Evolutionary conservation across 2,113 vertebrate genomes (phyloP), one percentile per base, ranked within the genome.

Genomic region (Phaethon lepturus): DNA sequence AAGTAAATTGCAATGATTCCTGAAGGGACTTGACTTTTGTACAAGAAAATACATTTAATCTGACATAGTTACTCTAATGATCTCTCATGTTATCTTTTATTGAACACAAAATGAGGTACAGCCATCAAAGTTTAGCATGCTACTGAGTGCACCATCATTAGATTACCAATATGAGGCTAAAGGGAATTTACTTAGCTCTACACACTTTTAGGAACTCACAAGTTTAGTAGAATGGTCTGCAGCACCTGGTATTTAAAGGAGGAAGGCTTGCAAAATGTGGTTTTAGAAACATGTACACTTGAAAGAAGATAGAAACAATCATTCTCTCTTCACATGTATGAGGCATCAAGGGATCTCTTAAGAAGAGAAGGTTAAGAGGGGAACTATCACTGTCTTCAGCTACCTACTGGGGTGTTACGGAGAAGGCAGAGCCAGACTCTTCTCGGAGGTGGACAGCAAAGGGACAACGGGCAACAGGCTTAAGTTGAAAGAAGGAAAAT

Each of bases 1-100:
- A 98, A 99, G 98, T 98, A 99, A 99, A 99, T 98, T 98, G 98
- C 98, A 98, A 97, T 97, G 94, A 90, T 98, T 98, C 98, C 97
- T 98, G 95, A 97, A 98, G 98, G 97, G 97, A 98, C 98, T 98
- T 90, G 68, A 96, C 93, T 97, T 97, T 94, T 76, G 93, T 97
- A 97, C 98, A 97, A 98, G 97, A 98, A 98, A 98, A 98, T 97
- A 98, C 97, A 98, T 98, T 98, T 98, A 97, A 98, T 98, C 98
- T 97, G 98, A 98, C 98, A 98, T 87, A 92, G 98, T 97, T 97
- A 96, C 98, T 98, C 98, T 98, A 98, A 98, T 98, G 97, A 98
- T 98, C 97, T 98, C 97, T 94, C 58, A 67, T 96, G 98, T 97
- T 98, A 97, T 98, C 97, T 98, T 98, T 98, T 98, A 98, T 97